Percentiles rank a stretch among this genome's conserved stretches.
These are phyloP conservation scores for Parapristionchus giblindavisi DNA, from an alignment of 2,888 invertebrate genomes.

Conservation along the genomic window DNA sequence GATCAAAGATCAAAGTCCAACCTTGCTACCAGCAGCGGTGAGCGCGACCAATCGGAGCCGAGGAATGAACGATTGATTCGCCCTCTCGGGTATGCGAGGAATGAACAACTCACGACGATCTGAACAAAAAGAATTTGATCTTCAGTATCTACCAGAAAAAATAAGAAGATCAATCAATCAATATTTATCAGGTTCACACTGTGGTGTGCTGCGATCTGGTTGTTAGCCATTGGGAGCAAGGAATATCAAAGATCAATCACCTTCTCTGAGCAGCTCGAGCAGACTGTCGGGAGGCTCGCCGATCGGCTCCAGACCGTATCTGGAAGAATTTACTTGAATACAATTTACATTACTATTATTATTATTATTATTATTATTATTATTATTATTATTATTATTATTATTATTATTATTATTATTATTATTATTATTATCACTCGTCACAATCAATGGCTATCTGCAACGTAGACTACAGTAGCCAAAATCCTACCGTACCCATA, in stretches of 20 bases:
- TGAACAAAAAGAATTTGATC: background rate
- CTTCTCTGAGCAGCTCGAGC: slow-evolving; percentile 12
- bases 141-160: background rate
- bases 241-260: background rate
- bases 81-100: slow-evolving; percentile 9
- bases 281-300: slow-evolving; percentile 15
- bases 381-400: no score
- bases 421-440: no score
- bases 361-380: no score
- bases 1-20: background rate
- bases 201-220: no score
- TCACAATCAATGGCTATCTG: no score
- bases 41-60: slow-evolving; percentile 17
- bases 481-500: background rate
- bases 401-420: no score
- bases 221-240: no score
- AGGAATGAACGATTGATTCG: slow-evolving; percentile 6
- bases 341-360: no score
- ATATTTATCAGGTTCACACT: no score
- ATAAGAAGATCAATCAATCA: no score
- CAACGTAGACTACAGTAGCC: background rate
- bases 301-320: background rate
- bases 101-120: slow-evolving; percentile 20
- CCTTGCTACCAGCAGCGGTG: slow-evolving; percentile 1
- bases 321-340: background rate